Evolutionary conservation across 2,888 invertebrate genomes (phyloP), one percentile per base, ranked within the genome.

Genomic region (Chymomyza caudatula): DNA sequence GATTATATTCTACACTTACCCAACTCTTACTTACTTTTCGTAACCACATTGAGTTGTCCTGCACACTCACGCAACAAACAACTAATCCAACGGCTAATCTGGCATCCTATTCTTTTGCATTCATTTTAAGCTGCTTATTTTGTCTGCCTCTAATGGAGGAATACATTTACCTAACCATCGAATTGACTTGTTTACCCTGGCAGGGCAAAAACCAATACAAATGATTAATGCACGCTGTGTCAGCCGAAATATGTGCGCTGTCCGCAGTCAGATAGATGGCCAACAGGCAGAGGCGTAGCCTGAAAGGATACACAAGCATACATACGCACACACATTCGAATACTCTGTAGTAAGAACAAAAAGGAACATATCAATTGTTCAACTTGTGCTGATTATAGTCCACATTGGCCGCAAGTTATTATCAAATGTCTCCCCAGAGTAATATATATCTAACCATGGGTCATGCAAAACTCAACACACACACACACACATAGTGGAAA

Each of bases 361-460:
- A 69, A 63, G 70, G 65, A 49, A 29, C 65, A 64, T 66, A 71
- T n/a, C 74, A 74, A 71, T 79, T 74, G 67, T 77, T 69, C 49
- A 82, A 84, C 82, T 81, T 82, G 81, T 81, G 82, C 78, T 82
- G 82, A 82, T 82, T 84, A 82, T 76, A 81, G 80, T 69, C 73
- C 76, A 53, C 44, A 77, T 69, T 74, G 68, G 58, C 82, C 82
- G 82, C 76, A 77, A 82, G 82, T 82, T 82, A 81, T 82, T 82
- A 82, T 82, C 82, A 84, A 81, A 84, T 82, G 82, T 79, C 74
- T 82, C 82, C 82, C 84, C 51, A 22, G 82, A 73, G 82, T 77
- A 76, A 81, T 74, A 84, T 82, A 77, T 76, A 82, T 84, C 68
- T 64, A 60, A 61, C 13, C 57, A 62, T 17, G 23, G 23, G 22